Conservation (phyloP, 2,888 invertebrate species). For the Smittia sp. region DNA sequence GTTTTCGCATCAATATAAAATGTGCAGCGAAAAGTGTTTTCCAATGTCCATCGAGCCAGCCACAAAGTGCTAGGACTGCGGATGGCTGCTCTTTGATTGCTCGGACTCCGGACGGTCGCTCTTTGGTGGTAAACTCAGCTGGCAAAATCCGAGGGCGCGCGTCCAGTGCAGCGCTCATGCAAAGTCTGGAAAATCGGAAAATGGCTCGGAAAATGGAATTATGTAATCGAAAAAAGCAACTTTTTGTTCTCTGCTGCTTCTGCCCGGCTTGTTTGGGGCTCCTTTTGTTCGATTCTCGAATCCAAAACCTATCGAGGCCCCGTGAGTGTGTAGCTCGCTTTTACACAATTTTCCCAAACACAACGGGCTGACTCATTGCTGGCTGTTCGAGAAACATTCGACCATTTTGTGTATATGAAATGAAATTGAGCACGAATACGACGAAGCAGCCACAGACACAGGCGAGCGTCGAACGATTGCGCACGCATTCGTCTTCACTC, state of each 20-base stretch:
- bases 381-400: constrained; percentile 40
- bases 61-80: too few species aligned
- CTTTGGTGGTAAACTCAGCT: too few species aligned
- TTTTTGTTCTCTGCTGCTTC: neutral
- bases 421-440: constrained; percentile 1
- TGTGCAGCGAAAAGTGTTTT: neutral
- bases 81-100: too few species aligned
- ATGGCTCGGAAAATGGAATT: neutral
- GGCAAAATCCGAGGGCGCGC: too few species aligned
- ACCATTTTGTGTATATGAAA: constrained; percentile 32
- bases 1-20: neutral
- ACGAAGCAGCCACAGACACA: constrained; percentile 10
- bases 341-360: constrained; percentile 38
- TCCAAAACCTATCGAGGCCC: neutral
- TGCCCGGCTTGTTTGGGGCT: neutral
- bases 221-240: neutral
- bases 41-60: too few species aligned
- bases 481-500: constrained; percentile 19
- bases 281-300: neutral
- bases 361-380: constrained; percentile 33
- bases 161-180: too few species aligned
- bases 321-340: neutral
- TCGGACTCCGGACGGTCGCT: too few species aligned
- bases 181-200: too few species aligned
- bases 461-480: constrained; percentile 8